Evolutionary conservation across 2,113 vertebrate species (phyloP).

Genomic region (Eupsittula cactorum): DNA sequence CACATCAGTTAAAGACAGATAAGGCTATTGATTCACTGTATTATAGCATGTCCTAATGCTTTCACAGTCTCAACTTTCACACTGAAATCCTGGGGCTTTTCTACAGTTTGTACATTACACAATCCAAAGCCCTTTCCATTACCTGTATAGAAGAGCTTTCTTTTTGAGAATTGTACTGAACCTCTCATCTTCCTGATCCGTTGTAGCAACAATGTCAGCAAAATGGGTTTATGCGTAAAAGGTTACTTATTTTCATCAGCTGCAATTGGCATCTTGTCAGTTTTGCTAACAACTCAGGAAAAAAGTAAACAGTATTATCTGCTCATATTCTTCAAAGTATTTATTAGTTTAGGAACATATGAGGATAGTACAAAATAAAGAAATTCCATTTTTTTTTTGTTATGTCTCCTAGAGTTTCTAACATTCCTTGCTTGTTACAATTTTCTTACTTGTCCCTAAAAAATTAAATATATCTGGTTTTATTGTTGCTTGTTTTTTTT

Average conservation of each 20-base stretch:
- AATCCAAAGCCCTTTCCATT: neutral
- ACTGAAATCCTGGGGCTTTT: neutral
- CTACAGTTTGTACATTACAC: too few relatives aligned
- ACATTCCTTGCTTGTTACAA: neutral
- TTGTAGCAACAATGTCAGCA: neutral
- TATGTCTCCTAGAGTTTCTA: neutral
- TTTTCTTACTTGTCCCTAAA: neutral
- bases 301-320: neutral
- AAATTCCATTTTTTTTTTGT: neutral
- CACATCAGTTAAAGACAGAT: neutral
- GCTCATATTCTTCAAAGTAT: neutral
- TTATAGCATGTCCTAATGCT: neutral
- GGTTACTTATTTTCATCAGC: neutral
- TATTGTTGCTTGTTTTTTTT: neutral
- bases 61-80: neutral
- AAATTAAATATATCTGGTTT: neutral
- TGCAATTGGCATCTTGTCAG: neutral
- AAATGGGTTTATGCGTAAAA: neutral
- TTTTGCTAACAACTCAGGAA: neutral
- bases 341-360: neutral
- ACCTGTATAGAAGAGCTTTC: neutral
- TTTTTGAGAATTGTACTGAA: neutral
- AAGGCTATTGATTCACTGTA: neutral
- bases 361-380: neutral
- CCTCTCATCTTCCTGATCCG: neutral